phyloP scores from a whole-genome alignment of 2,888 invertebrate species.

The Nesidiocoris tenuis region DNA sequence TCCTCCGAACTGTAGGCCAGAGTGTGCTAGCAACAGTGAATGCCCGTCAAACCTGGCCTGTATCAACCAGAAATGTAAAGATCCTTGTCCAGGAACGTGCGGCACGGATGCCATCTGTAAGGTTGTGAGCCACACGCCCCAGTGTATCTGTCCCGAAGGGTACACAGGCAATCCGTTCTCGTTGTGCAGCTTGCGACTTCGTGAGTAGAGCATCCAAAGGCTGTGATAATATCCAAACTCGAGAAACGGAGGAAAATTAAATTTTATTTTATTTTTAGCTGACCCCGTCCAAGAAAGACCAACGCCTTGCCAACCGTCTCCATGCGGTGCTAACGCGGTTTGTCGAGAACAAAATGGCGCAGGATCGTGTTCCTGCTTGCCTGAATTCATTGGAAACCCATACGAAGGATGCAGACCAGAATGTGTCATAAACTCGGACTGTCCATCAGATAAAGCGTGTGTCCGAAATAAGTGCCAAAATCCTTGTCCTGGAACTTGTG shows the following conservation, averaged over 20 bases:
- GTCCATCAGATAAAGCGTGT: slow-evolving; percentile 56
- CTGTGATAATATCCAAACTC: not conserved
- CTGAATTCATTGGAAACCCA: slow-evolving; percentile 69
- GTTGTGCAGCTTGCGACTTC: slow-evolving; percentile 64
- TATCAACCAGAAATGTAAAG: slow-evolving; percentile 54
- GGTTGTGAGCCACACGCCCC: slow-evolving; percentile 55
- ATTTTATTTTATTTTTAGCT: slow-evolving; percentile 30
- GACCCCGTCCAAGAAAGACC: slow-evolving; percentile 58
- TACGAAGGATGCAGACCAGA: slow-evolving; percentile 62
- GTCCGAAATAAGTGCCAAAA: slow-evolving; percentile 57
- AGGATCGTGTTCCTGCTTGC: slow-evolving; percentile 70
- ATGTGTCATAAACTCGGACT: slow-evolving; percentile 57
- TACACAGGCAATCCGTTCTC: slow-evolving; percentile 58
- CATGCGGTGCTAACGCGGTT: slow-evolving; percentile 59
- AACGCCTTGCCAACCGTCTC: slow-evolving; percentile 58
- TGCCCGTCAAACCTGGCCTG: slow-evolving; percentile 55
- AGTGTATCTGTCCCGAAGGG: slow-evolving; percentile 60
- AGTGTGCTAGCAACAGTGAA: slow-evolving; percentile 53
- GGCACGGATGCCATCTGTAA: slow-evolving; percentile 54
- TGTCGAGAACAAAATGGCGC: slow-evolving; percentile 59
- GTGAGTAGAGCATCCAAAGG: slow-evolving; percentile 29
- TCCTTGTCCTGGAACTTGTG: slow-evolving; percentile 59
- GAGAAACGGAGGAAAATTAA: no score
- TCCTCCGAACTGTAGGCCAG: slow-evolving; percentile 53
- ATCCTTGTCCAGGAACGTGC: slow-evolving; percentile 54